These are phyloP conservation scores for Temnothorax rugatulus DNA, from an alignment of 2,888 invertebrate species.

Conservation along the genomic window DNA sequence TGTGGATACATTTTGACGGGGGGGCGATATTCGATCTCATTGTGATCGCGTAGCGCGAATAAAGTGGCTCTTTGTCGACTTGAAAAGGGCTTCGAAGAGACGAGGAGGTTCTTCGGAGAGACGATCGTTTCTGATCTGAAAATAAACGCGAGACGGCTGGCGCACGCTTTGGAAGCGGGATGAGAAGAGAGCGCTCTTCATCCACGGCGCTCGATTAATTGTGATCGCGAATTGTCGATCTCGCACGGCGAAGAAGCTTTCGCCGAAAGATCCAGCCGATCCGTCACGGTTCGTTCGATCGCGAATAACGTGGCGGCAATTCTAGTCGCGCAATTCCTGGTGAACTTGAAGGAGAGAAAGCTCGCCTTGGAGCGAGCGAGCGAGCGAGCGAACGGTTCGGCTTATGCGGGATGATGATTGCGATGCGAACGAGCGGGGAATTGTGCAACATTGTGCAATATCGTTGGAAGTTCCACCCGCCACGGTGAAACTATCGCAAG, in stretches of 20 bases:
- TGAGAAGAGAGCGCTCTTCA: constrained; percentile 65
- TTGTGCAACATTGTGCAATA: constrained; percentile 76
- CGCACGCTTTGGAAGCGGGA: constrained; percentile 61
- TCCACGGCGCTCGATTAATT: constrained; percentile 59
- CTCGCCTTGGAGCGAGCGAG: constrained; percentile 54
- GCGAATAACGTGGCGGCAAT: not conserved
- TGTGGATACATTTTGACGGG: constrained; percentile 10
- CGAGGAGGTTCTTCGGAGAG: constrained; percentile 33
- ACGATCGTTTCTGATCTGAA: constrained; percentile 65
- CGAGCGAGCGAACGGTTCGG: constrained; percentile 40
- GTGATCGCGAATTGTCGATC: not conserved
- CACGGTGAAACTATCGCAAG: constrained; percentile 60
- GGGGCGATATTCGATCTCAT: constrained; percentile 57
- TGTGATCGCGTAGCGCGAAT: constrained; percentile 38
- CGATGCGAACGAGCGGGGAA: constrained; percentile 63
- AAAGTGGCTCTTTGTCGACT: constrained; percentile 59
- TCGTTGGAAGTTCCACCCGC: constrained; percentile 66
- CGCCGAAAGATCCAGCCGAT: constrained; percentile 4
- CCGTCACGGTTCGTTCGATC: not conserved
- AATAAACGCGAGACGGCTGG: constrained; percentile 70
- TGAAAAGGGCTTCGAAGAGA: constrained; percentile 27
- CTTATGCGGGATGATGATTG: constrained; percentile 68
- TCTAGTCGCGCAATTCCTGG: constrained; percentile 37
- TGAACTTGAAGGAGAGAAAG: constrained; percentile 73
- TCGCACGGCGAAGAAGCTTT: not conserved